phyloP scores from a whole-genome alignment of 2,113 vertebrate genomes.

The Dermatemys mawii region DNA sequence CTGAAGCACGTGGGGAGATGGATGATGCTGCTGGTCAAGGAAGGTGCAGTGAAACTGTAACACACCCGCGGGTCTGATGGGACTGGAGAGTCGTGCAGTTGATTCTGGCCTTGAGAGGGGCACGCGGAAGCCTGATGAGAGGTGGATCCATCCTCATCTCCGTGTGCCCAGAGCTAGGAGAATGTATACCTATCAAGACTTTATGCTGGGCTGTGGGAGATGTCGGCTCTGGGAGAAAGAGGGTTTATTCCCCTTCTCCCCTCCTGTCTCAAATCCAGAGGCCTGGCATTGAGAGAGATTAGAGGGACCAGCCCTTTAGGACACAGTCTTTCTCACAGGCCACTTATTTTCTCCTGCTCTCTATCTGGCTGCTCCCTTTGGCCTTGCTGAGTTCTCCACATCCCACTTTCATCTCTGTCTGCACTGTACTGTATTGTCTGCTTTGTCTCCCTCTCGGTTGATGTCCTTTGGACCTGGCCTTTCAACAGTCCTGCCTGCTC shows the following conservation, averaged over 20 bases:
- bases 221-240: neutral
- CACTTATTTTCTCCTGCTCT: neutral
- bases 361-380: neutral
- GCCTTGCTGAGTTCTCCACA: neutral
- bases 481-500: neutral
- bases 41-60: neutral
- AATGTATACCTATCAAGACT: neutral
- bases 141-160: accelerated
- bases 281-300: neutral
- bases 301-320: neutral
- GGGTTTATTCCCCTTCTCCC: neutral
- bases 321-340: neutral
- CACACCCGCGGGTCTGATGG: neutral
- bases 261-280: neutral
- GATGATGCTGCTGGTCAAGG: neutral
- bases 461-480: neutral
- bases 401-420: neutral
- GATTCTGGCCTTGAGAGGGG: neutral
- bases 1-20: neutral
- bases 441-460: neutral
- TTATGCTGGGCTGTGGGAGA: neutral
- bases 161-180: neutral
- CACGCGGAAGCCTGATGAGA: accelerated
- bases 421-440: neutral
- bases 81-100: neutral